Evolutionary conservation across 2,113 vertebrate species (phyloP).

Genomic region (Engystomops pustulosus): DNA sequence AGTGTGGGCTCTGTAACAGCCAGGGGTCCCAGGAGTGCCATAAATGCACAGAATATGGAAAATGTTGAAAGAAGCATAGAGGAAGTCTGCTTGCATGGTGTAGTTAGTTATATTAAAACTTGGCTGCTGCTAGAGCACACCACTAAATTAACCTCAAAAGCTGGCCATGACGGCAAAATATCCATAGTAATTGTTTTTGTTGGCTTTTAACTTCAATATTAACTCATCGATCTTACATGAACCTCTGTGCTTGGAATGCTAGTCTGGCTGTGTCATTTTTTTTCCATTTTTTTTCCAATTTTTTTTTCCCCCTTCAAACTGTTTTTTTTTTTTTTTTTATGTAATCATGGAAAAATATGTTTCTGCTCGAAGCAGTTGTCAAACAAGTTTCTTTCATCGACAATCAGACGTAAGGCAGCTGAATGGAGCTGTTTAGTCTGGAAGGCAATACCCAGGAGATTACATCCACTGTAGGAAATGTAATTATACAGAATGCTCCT

Average conservation of each 20-base stretch:
- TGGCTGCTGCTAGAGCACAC: slow-evolving; percentile 63
- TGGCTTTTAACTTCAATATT: slow-evolving; percentile 83
- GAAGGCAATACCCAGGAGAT: slow-evolving; percentile 85
- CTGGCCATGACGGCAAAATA: slow-evolving; percentile 79
- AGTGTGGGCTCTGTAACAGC: slow-evolving; percentile 69
- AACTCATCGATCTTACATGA: slow-evolving; percentile 82
- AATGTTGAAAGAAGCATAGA: slow-evolving; percentile 70
- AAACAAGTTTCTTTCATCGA: slow-evolving; percentile 87
- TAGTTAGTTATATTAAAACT: slow-evolving; percentile 64
- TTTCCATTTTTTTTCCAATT: slow-evolving; percentile 62
- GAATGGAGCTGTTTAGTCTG: slow-evolving; percentile 93
- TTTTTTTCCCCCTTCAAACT: neutral
- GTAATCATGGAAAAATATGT: slow-evolving; percentile 89
- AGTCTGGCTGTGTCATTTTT: slow-evolving; percentile 80
- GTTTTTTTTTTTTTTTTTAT: slow-evolving; percentile 65
- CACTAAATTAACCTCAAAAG: slow-evolving; percentile 79
- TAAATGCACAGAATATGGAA: slow-evolving; percentile 73
- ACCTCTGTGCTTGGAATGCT: slow-evolving; percentile 76
- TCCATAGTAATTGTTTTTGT: slow-evolving; percentile 85
- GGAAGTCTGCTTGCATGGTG: slow-evolving; percentile 60
- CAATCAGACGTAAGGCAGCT: slow-evolving; percentile 87
- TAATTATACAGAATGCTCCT: slow-evolving; percentile 78
- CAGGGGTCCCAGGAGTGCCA: slow-evolving; percentile 64
- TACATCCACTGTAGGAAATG: slow-evolving; percentile 83
- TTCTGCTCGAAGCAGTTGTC: slow-evolving; percentile 84